Conservation (phyloP, 2,113 vertebrate species). For the Lepidothrix coronata region DNA sequence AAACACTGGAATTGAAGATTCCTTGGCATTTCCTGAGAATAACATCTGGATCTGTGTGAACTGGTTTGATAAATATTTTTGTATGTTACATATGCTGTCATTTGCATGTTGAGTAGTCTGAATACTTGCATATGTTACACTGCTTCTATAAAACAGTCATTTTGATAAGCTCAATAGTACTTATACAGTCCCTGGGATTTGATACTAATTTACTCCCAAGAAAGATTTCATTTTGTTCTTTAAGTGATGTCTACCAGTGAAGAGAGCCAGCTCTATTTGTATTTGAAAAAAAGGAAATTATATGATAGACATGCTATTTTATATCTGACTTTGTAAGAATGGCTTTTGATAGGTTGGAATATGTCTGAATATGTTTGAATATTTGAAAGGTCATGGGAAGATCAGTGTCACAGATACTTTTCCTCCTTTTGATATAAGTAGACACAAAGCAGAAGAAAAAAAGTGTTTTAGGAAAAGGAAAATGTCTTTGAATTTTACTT, state of each 20-base stretch:
- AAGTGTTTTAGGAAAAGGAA: not conserved
- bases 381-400: not conserved
- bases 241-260: not conserved
- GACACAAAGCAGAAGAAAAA: not conserved
- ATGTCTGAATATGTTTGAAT: not conserved
- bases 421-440: not conserved
- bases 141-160: not conserved
- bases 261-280: not conserved
- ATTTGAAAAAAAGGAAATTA: not conserved
- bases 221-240: not conserved
- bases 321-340: not conserved
- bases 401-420: not conserved
- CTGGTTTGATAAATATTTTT: constrained; percentile 39
- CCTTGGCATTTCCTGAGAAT: constrained; percentile 14
- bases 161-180: not conserved
- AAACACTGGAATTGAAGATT: constrained; percentile 13
- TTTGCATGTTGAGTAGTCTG: not conserved
- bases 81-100: not conserved
- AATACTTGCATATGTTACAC: constrained; percentile 23
- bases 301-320: not conserved
- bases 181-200: not conserved
- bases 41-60: constrained; percentile 18
- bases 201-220: not conserved
- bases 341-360: not conserved
- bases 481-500: not conserved